phyloP scores from a whole-genome alignment of 2,113 vertebrate species.

The Microcebus ravelobensis region DNA sequence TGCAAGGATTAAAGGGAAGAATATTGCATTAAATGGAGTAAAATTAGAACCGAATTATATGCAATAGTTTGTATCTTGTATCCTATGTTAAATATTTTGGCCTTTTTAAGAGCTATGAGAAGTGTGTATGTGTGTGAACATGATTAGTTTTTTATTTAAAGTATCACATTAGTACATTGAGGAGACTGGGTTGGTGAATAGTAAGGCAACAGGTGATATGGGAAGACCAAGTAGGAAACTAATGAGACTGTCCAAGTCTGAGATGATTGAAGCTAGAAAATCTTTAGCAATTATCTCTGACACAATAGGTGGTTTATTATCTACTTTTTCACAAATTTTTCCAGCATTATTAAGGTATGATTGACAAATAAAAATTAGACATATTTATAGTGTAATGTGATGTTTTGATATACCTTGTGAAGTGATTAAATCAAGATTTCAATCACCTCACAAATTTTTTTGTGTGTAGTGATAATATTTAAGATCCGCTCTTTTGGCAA shows the following conservation, averaged over 20 bases:
- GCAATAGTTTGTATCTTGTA: background rate
- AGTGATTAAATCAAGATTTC: background rate
- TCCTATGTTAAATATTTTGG: background rate
- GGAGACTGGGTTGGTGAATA: background rate
- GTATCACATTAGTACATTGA: background rate
- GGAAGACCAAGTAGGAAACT: background rate
- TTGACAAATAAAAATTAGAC: background rate
- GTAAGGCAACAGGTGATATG: background rate
- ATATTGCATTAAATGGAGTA: background rate
- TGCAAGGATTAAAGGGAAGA: background rate
- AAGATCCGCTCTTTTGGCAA: background rate
- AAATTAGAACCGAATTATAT: background rate
- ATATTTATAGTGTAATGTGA: background rate
- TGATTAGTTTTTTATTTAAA: background rate
- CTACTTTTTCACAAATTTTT: background rate
- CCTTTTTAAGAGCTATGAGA: background rate
- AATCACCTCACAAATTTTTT: background rate
- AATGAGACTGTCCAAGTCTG: background rate
- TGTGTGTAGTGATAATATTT: background rate
- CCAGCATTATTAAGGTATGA: background rate
- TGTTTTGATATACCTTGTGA: background rate
- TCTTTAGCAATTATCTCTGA: background rate
- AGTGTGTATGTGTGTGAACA: background rate
- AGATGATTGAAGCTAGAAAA: background rate
- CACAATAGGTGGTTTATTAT: background rate